phyloP scores from a whole-genome alignment of 2,888 invertebrate genomes.

The Athetis lepigone region DNA sequence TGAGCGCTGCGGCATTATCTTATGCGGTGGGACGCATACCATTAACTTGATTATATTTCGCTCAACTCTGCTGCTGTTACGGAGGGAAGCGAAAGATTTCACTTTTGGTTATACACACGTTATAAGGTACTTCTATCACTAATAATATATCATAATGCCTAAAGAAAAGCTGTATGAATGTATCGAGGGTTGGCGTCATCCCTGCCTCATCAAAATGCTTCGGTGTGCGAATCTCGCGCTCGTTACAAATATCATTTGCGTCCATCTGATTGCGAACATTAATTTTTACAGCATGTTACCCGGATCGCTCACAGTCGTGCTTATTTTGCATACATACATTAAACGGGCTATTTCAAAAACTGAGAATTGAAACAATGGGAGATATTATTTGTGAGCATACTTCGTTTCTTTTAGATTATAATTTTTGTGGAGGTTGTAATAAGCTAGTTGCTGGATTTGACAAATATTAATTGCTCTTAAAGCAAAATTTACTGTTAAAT shows the following conservation, averaged over 20 bases:
- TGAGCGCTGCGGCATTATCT: constrained; percentile 44
- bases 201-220: not conserved
- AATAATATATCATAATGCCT: not conserved
- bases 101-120: constrained; percentile 13
- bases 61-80: constrained; percentile 21
- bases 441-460: no score
- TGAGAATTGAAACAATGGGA: constrained; percentile 3
- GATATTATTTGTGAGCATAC: not conserved
- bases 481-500: no score
- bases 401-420: not conserved
- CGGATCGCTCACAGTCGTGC: not conserved
- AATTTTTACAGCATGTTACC: constrained; percentile 26
- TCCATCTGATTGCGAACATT: constrained; percentile 29
- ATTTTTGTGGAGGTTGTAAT: no score
- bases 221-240: constrained; percentile 25
- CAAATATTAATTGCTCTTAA: no score
- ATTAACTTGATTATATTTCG: constrained; percentile 52
- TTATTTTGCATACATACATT: constrained; percentile 9
- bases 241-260: constrained; percentile 37
- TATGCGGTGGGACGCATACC: constrained; percentile 47
- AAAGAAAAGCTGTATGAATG: no score
- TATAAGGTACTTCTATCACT: not conserved
- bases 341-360: not conserved
- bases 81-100: constrained; percentile 11
- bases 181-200: not conserved